Evolutionary conservation across 2,888 invertebrate genomes (phyloP), one percentile per base, ranked within the genome.

Genomic region (Boloria selene): DNA sequence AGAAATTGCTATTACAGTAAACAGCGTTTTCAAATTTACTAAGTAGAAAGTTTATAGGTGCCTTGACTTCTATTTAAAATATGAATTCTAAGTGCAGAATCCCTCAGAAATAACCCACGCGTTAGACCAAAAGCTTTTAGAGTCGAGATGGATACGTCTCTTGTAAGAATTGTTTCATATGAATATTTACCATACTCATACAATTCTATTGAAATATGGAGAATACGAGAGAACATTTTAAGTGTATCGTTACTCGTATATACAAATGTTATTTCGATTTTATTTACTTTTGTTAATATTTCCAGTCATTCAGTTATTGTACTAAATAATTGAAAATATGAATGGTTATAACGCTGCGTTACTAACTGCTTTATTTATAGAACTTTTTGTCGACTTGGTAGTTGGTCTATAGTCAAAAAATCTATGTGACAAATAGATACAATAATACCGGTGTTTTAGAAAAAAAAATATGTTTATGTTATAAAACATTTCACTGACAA

Each of bases 51-150:
- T 65, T 73, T 70, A 45, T 65, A 51, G 50, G 63, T 67, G 64
- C 62, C 60, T 62, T 70, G 68, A 50, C 67, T 64, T 63, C 67
- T 58, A 75, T 78, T 79, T 84, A 80, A 84, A 83, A 82, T 83
- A 84, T 84, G 81, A 80, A 84, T 79, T 78, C 74, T 76, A 75
- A 79, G 77, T 75, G 78, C 66, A 75, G 73, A 73, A 75, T 82
- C 77, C 79, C 77, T 74, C 78, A 81, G 78, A 83, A 83, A 83
- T 83, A 84, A 84, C 78, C 73, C 62, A 76, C 74, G 77, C 79
- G 76, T 82, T 77, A 71, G 77, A 79, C 82, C 83, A 81, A 87
- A 87, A 87, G 86, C 87, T 87, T 87, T 87, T 86, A 86, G 83
- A 79, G 78, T 77, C 77, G 70, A 70, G 75, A 77, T 72, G 76